These are phyloP conservation scores for Fulmarus glacialis DNA, from an alignment of 2,113 vertebrate genomes.

Conservation along the genomic window DNA sequence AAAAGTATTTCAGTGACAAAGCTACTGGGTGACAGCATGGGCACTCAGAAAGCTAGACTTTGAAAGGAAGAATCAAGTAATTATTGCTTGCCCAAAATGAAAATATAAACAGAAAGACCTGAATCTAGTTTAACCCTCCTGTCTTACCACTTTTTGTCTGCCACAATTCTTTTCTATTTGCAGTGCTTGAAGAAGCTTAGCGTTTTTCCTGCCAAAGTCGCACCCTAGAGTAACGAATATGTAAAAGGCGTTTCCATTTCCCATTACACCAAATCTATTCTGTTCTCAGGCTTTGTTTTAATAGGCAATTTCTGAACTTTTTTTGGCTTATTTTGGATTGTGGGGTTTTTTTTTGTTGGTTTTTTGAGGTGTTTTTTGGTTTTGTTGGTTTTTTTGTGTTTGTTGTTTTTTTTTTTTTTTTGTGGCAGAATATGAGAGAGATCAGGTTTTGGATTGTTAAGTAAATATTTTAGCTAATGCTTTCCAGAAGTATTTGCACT, in stretches of 20 bases:
- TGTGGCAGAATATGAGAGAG: background rate
- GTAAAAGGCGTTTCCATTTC: background rate
- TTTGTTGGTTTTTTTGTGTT: background rate
- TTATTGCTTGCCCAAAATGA: background rate
- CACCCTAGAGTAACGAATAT: background rate
- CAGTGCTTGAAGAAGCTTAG: background rate
- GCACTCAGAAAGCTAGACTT: background rate
- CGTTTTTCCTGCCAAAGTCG: background rate
- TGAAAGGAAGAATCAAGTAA: background rate
- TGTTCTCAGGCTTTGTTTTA: background rate
- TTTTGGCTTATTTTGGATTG: background rate
- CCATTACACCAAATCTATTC: background rate
- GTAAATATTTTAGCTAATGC: conserved; percentile 7
- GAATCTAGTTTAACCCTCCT: background rate
- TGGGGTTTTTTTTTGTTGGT: background rate
- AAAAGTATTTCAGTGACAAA: background rate
- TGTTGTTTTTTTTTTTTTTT: too few species aligned
- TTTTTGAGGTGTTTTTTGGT: too few species aligned
- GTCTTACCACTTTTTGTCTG: background rate
- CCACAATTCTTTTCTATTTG: background rate
- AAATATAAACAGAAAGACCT: background rate
- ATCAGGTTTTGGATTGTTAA: background rate
- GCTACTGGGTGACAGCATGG: background rate
- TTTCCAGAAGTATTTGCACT: background rate
- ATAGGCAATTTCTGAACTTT: background rate